These are phyloP conservation scores for Chaetogeoica ovagalla DNA, from an alignment of 2,888 invertebrate genomes.

Conservation along the genomic window DNA sequence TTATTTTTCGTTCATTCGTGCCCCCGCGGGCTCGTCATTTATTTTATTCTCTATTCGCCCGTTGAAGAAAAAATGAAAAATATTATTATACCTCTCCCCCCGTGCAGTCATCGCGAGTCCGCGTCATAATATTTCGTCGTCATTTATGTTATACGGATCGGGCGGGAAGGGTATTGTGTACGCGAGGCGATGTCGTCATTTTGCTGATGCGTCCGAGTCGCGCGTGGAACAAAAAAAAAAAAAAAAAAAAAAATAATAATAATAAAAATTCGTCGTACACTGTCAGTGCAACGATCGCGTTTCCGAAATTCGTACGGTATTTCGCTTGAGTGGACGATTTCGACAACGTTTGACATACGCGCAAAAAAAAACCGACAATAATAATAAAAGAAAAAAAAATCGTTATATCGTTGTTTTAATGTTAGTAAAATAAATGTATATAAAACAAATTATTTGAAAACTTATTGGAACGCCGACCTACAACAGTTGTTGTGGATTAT, in stretches of 20 bases:
- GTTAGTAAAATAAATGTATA: no score
- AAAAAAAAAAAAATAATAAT: conserved; percentile 28
- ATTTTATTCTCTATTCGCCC: background rate
- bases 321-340: conserved; percentile 31
- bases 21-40: no score
- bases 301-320: conserved; percentile 28
- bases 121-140: no score
- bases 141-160: background rate
- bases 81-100: no score
- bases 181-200: conserved; percentile 12
- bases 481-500: no score
- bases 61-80: no score
- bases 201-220: conserved; percentile 27
- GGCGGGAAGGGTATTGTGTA: background rate
- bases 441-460: no score
- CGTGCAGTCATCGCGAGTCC: no score
- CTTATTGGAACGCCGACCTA: no score
- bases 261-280: background rate
- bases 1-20: background rate
- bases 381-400: no score
- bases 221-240: conserved; percentile 4
- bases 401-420: no score
- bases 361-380: no score
- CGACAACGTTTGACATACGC: background rate
- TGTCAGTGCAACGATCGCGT: background rate